Conservation (phyloP, 2,797 vertebrate genomes). For the Catostomus latipinnis region DNA sequence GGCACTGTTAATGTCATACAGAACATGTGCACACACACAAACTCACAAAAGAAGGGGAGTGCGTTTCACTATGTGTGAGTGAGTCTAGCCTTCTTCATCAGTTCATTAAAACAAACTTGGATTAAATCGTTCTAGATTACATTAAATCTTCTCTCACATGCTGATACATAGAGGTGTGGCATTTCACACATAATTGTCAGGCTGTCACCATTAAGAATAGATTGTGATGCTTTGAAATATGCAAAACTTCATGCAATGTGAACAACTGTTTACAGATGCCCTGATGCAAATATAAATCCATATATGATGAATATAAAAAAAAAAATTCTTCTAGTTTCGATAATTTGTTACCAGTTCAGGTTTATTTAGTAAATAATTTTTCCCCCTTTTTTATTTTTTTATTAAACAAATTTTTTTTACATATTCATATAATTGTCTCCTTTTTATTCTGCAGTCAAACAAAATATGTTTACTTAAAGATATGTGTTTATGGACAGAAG, state of each 20-base stretch:
- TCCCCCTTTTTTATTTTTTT: no score
- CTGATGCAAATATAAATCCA: no score
- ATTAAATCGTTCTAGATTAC: slow-evolving; percentile 6
- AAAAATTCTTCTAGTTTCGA: no score
- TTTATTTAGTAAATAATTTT: no score
- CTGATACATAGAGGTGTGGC: slow-evolving; percentile 7
- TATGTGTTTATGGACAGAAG: not conserved
- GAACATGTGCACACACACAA: slow-evolving; percentile 15
- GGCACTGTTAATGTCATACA: slow-evolving; percentile 27
- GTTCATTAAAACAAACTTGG: slow-evolving; percentile 48
- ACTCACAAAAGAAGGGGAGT: slow-evolving; percentile 24
- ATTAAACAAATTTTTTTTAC: not conserved
- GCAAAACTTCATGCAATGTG: not conserved
- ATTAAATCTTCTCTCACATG: slow-evolving; percentile 41
- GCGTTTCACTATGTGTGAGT: not conserved
- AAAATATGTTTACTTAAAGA: not conserved
- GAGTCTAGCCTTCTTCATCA: slow-evolving; percentile 25
- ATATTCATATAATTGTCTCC: not conserved
- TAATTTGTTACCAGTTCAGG: no score
- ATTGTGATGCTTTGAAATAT: slow-evolving; percentile 27
- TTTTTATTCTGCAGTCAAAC: not conserved
- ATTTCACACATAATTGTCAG: slow-evolving; percentile 23
- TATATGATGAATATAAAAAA: no score
- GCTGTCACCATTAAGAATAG: slow-evolving; percentile 27
- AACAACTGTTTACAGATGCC: not conserved